Base-by-base conservation (phyloP, 2,113 vertebrate genomes). In the Ciconia maguari region DNA sequence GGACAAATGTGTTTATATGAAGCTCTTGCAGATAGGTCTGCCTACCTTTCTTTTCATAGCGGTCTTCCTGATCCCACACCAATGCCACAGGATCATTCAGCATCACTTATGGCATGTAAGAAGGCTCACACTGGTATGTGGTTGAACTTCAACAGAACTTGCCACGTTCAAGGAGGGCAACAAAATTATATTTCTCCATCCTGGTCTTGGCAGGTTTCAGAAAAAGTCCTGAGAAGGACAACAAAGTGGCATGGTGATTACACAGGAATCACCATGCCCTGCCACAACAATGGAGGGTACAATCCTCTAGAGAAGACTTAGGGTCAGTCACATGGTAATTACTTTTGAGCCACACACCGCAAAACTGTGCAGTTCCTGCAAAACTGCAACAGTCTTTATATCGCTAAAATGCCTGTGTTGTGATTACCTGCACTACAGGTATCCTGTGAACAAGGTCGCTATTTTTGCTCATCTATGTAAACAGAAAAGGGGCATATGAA, bases 71-170 rank as follows among this genome's bases (percentile, higher is more conserved):
- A 81, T 38, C 54, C 38, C 34, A 61, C 79, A 64, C 26, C 8
- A 7, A 42, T 0, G 0, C 65, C 80, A 72, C 3, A 1, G 66
- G 51, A 74, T 21, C 21, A 30, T 20, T 91, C 27, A 51, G 44
- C 0, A 2, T 61, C 55, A 21, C 44, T 65, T 66, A 60, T 0
- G 15, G 52, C 82, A 83, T 1, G 0, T 55, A 32, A 81, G 16
- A 49, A 51, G n/a, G 51, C 57, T 74, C 38, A 27, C 30, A 38
- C 4, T 32, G 42, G 25, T 27, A 15, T 22, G 34, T 69, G 51
- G 65, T 12, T 74, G 72, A 76, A 46, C 80, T 71, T 51, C 46
- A 87, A 29, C 20, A 88, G 61, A 75, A 71, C 66, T 1, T 71
- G 22, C 34, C 15, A 2, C 10, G 16, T 54, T 57, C 70, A 54